Conservation (phyloP, 2,888 invertebrate species). For the Druceiella hillmani region DNA sequence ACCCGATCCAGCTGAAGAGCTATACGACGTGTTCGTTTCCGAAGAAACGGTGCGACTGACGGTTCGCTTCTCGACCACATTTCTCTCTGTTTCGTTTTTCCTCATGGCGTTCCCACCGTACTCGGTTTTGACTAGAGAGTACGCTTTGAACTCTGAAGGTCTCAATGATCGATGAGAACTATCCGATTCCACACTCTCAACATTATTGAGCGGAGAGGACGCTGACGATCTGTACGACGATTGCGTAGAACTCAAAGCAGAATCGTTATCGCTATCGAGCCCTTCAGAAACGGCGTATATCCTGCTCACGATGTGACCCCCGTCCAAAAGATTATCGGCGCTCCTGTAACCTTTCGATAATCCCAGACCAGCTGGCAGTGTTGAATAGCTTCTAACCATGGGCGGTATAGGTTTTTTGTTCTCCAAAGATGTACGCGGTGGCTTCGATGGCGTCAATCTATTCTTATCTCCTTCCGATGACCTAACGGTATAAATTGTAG, state of each 20-base stretch:
- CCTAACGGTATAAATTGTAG: conserved; percentile 8
- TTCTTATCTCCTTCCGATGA: not conserved
- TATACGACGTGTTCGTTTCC: conserved; percentile 66
- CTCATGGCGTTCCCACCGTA: conserved; percentile 36
- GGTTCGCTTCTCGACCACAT: conserved; percentile 51
- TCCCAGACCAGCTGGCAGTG: too few relatives aligned
- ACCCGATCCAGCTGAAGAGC: conserved; percentile 65
- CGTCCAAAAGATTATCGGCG: conserved; percentile 33
- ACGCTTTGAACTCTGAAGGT: conserved; percentile 37
- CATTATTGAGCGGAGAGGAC: conserved; percentile 68
- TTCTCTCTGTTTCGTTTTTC: conserved; percentile 39
- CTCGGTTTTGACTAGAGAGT: conserved; percentile 44
- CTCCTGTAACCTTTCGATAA: conserved; percentile 35
- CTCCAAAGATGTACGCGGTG: conserved; percentile 32
- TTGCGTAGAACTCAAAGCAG: conserved; percentile 79
- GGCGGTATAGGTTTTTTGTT: conserved; percentile 30
- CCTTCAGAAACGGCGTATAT: conserved; percentile 45
- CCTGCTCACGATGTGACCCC: conserved; percentile 40
- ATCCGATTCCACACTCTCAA: conserved; percentile 53
- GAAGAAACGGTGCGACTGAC: conserved; percentile 65
- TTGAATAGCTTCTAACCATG: too few relatives aligned
- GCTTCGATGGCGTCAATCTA: conserved; percentile 28
- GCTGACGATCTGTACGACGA: conserved; percentile 73
- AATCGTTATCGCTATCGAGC: conserved; percentile 81
- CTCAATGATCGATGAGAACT: conserved; percentile 49